Base-by-base conservation (phyloP, 2,797 vertebrate genomes). In the Coregonus sp. region DNA sequence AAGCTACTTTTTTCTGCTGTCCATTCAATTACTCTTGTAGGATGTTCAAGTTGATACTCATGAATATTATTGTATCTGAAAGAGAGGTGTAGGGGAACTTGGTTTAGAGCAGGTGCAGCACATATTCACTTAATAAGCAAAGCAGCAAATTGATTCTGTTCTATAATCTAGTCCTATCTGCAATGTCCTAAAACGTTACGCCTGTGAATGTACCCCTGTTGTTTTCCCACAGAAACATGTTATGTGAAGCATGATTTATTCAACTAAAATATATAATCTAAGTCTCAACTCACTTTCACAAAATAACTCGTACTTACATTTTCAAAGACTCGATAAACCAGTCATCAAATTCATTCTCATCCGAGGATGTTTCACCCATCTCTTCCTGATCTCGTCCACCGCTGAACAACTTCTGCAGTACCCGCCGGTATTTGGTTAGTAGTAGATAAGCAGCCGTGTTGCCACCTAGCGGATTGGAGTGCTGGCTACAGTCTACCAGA, bases 11-110 rank as follows among this genome's bases (percentile, higher is more conserved):
- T 94, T 35, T 86, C 94, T 16, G 90, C 92, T 0, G 92, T 94
- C 96, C 97, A 98, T 72, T 97, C 96, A 0, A 98, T 90, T 5
- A 96, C 92, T 70, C 92, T 92, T 0, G 96, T 97, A 77, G 96
- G 95, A 81, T 88, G 91, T n/a, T 97, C 95, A 47, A 98, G 94
- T 79, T 97, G 95, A 88, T 96, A 99, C 2, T 93, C 91, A 47
- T 97, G 96, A 16, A 98, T 94, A 73, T 96, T 95, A 80, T 87
- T 93, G 89, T 99, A 98, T 77, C 96, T 98, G 82, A 51, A 78
- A 47, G 29, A 61, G 52, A 35, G 20, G 74, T 7, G 15, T 63
- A 25, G n/a, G 65, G 9, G 15, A 63, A 31, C 16, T 61, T 18
- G 16, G 5, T 51, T 18, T 54, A 3, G 18, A 54, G 52, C 52